A percentile compares a stretch with the other conserved stretches of the same genome.
These are phyloP conservation scores for Eupithecia centaureata DNA, from an alignment of 2,888 invertebrate species.

Conservation along the genomic window DNA sequence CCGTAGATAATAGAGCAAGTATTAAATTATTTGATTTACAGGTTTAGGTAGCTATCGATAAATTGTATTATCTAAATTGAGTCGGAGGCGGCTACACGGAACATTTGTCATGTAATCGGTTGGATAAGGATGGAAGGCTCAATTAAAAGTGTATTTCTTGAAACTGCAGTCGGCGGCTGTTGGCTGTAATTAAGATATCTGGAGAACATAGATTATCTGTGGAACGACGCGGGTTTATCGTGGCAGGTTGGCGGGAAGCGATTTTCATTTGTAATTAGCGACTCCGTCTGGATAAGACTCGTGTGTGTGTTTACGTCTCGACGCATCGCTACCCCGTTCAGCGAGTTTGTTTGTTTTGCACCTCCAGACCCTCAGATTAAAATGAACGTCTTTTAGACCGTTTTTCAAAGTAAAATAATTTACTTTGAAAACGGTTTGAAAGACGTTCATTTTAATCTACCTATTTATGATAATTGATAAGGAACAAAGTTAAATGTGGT, in stretches of 20 bases:
- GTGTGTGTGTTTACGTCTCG: conserved; percentile 47
- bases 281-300: conserved; percentile 52
- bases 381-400: background rate
- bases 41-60: conserved; percentile 31
- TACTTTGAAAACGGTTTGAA: background rate
- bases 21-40: conserved; percentile 42
- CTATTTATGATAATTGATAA: no score
- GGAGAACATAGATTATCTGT: conserved; percentile 60
- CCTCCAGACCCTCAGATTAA: background rate
- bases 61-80: conserved; percentile 30
- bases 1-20: conserved; percentile 49
- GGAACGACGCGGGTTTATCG: conserved; percentile 45
- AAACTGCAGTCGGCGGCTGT: conserved; percentile 46
- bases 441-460: background rate
- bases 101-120: conserved; percentile 61
- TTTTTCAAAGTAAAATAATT: background rate
- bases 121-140: conserved; percentile 54
- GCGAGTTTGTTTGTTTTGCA: conserved; percentile 7
- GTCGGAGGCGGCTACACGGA: conserved; percentile 33
- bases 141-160: conserved; percentile 68
- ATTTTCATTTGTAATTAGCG: conserved; percentile 72
- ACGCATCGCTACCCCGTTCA: conserved; percentile 29
- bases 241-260: conserved; percentile 61
- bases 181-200: conserved; percentile 68
- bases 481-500: background rate